Conservation (phyloP, 1,140 invertebrate genomes). For the Drosophila suzukii region DNA sequence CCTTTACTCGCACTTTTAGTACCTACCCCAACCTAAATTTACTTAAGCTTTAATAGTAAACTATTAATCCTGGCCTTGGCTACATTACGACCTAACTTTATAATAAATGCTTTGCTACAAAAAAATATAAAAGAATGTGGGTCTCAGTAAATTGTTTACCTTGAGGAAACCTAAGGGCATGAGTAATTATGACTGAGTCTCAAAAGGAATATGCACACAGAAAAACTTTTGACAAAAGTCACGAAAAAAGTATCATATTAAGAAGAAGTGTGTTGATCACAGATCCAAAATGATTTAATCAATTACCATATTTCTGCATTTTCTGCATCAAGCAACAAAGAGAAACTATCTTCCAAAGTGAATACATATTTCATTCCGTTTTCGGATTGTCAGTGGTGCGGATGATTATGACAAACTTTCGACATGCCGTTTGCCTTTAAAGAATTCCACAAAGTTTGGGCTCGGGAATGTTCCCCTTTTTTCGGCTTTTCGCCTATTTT, state of each 20-base stretch:
- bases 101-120: conserved; percentile 3
- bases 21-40: not conserved
- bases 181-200: conserved; percentile 10
- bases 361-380: conserved; percentile 6
- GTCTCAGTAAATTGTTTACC: conserved; percentile 18
- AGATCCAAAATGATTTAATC: not conserved
- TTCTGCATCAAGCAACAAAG: conserved; percentile 1
- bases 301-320: conserved; percentile 2
- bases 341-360: conserved; percentile 14
- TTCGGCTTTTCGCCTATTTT: conserved; percentile 19
- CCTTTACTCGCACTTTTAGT: not conserved
- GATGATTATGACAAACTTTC: conserved; percentile 49
- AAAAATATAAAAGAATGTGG: not conserved
- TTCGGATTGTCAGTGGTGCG: conserved; percentile 24
- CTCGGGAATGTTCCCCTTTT: conserved; percentile 34
- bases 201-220: conserved; percentile 3
- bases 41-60: not conserved
- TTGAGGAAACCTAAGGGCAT: not conserved
- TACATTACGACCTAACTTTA: not conserved
- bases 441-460: conserved; percentile 43
- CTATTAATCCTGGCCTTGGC: not conserved
- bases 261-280: not conserved
- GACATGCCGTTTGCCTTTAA: conserved; percentile 42
- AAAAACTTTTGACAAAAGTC: conserved; percentile 1
- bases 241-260: too few species aligned